These are phyloP conservation scores for Dromaius novaehollandiae DNA, from an alignment of 2,113 vertebrate species.

Conservation along the genomic window DNA sequence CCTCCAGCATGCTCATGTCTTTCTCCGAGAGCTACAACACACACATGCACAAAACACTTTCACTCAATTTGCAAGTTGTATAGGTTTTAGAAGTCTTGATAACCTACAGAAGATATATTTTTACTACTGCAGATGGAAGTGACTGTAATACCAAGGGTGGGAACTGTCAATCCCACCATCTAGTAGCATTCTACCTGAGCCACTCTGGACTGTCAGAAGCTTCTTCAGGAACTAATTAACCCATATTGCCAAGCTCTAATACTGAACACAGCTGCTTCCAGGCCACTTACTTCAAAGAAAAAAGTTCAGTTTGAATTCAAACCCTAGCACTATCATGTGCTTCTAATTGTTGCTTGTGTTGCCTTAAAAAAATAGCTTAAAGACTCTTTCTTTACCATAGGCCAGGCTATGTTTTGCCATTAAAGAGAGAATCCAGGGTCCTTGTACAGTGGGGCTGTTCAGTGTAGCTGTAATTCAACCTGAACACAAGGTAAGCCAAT, in stretches of 20 bases:
- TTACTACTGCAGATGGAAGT: background rate
- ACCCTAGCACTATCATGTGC: fast-evolving
- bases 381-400: background rate
- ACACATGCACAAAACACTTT: background rate
- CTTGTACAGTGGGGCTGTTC: background rate
- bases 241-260: background rate
- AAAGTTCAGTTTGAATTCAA: background rate
- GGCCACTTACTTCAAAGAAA: background rate
- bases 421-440: background rate
- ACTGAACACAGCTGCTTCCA: background rate
- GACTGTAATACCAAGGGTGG: background rate
- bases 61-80: background rate
- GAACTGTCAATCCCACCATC: background rate
- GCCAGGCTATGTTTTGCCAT: background rate
- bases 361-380: background rate
- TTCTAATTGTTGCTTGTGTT: background rate
- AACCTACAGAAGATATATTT: background rate
- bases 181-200: background rate
- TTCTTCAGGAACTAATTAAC: background rate
- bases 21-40: constrained; percentile 92
- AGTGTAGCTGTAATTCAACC: background rate
- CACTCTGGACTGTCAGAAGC: background rate
- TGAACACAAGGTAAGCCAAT: background rate
- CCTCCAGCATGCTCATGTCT: constrained; percentile 99
- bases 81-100: background rate